phyloP scores from a whole-genome alignment of 2,797 vertebrate genomes.

The Acipenser oxyrinchus region DNA sequence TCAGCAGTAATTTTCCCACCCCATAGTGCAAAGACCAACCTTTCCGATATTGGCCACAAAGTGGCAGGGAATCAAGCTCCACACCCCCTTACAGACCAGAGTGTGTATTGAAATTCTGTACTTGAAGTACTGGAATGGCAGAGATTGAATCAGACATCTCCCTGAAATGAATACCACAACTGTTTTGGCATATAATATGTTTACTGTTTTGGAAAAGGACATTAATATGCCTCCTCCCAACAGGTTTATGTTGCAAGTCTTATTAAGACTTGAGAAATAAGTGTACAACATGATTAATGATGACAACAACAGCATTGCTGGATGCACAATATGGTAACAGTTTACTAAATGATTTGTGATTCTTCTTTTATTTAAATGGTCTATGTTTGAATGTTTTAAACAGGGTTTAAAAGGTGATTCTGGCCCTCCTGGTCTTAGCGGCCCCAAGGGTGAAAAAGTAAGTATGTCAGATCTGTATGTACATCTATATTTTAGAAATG shows the following conservation, averaged over 20 bases:
- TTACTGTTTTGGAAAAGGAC: background rate
- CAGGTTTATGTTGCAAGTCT: background rate
- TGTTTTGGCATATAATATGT: slow-evolving; percentile 1
- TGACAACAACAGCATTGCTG: no score
- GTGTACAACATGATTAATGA: no score
- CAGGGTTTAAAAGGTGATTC: slow-evolving; percentile 80
- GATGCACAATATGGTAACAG: no score
- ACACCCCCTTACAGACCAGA: background rate
- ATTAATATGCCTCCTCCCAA: background rate
- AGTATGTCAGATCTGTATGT: slow-evolving; percentile 25
- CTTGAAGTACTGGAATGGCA: background rate
- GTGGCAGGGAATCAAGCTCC: background rate
- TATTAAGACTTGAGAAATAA: no score
- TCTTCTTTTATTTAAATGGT: background rate
- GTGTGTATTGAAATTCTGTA: no score
- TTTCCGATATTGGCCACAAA: background rate
- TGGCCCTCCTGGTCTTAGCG: slow-evolving; percentile 63
- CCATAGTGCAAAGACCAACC: background rate
- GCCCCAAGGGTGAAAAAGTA: slow-evolving; percentile 84
- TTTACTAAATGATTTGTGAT: background rate
- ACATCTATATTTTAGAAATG: no score
- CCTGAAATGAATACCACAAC: background rate
- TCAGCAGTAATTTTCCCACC: slow-evolving; percentile 32
- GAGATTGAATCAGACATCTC: background rate
- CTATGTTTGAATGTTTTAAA: slow-evolving; percentile 30